These are phyloP conservation scores for Xiphophorus birchmanni DNA, from an alignment of 2,797 vertebrate genomes.

Conservation along the genomic window DNA sequence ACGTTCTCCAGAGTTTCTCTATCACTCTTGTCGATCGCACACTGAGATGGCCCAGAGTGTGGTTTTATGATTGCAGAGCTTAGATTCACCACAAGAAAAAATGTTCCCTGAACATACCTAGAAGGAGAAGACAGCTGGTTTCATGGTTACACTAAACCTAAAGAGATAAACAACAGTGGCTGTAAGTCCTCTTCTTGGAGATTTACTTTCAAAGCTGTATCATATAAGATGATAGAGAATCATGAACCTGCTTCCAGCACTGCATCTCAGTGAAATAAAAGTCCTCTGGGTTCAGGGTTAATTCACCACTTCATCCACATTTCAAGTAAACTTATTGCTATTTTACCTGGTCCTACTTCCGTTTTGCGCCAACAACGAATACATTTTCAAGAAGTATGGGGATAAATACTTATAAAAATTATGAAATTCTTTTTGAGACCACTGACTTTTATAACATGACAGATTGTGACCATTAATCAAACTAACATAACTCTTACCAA, in stretches of 20 bases:
- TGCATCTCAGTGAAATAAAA: conserved; percentile 47
- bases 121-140: conserved; percentile 19
- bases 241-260: conserved; percentile 35
- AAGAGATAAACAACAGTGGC: conserved; percentile 35
- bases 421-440: background rate
- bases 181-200: conserved; percentile 28
- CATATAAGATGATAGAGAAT: conserved; percentile 56
- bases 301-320: background rate
- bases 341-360: background rate
- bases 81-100: conserved; percentile 40
- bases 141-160: conserved; percentile 36
- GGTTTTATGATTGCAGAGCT: conserved; percentile 41
- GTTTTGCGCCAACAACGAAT: background rate
- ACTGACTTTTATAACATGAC: background rate
- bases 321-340: background rate
- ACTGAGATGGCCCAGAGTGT: conserved; percentile 30
- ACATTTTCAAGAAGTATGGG: background rate
- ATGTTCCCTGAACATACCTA: conserved; percentile 27
- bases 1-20: conserved; percentile 52
- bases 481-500: too few relatives aligned
- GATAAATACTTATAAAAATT: background rate
- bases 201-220: conserved; percentile 41
- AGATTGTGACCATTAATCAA: too few relatives aligned
- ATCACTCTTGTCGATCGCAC: conserved; percentile 46
- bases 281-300: conserved; percentile 3